A percentile compares a stretch with the other conserved stretches of the same genome.
phyloP scores from a whole-genome alignment of 2,797 vertebrate genomes.

The Chelon labrosus region DNA sequence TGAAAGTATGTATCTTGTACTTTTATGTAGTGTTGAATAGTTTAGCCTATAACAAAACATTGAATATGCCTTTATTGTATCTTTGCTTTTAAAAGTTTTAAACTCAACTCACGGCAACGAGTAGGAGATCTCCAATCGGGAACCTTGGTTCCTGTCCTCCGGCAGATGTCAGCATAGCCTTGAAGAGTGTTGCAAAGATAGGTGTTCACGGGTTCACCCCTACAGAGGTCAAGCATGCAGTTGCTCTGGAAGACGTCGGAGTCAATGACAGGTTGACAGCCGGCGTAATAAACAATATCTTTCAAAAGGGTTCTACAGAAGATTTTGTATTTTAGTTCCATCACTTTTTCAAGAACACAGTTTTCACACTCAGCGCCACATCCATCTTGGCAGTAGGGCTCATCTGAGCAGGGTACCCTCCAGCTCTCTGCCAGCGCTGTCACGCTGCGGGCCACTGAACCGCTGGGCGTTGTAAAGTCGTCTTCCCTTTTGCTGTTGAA shows the following conservation, averaged over 20 bases:
- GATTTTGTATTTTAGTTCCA: slow-evolving; percentile 27
- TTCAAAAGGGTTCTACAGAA: slow-evolving; percentile 48
- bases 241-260: slow-evolving; percentile 68
- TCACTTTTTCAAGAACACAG: slow-evolving; percentile 37
- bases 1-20: not conserved
- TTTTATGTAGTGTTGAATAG: too few relatives aligned
- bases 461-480: slow-evolving; percentile 58
- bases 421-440: slow-evolving; percentile 77
- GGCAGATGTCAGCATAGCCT: slow-evolving; percentile 78
- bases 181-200: slow-evolving; percentile 76
- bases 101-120: slow-evolving; percentile 82
- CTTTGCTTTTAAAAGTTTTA: not conserved
- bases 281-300: slow-evolving; percentile 64
- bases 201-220: slow-evolving; percentile 24
- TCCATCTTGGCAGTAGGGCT: slow-evolving; percentile 66
- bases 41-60: too few relatives aligned
- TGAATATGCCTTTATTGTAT: not conserved
- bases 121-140: slow-evolving; percentile 77
- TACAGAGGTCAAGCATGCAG: slow-evolving; percentile 82
- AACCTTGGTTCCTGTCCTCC: slow-evolving; percentile 60
- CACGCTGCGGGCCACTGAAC: not conserved
- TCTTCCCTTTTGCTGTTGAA: slow-evolving; percentile 75
- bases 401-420: slow-evolving; percentile 68
- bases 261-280: slow-evolving; percentile 66
- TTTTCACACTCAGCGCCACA: slow-evolving; percentile 60